These are phyloP conservation scores for Urocitellus parryii DNA, from an alignment of 2,113 vertebrate genomes.

Conservation along the genomic window DNA sequence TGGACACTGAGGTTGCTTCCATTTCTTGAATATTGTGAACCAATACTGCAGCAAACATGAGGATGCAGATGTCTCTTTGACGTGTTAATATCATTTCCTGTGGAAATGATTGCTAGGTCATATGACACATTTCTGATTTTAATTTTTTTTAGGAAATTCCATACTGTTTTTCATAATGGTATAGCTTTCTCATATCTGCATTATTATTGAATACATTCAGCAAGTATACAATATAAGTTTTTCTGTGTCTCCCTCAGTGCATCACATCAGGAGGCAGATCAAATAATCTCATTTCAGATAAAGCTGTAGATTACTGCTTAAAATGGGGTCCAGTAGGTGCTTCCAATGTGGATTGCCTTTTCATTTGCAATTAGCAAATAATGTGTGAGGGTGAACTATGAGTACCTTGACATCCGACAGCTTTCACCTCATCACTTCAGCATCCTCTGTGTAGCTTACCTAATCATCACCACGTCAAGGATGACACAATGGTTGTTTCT, in stretches of 20 bases:
- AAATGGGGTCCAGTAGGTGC: not conserved
- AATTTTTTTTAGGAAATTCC: not conserved
- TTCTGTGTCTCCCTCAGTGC: not conserved
- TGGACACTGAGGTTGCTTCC: not conserved
- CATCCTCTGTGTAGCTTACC: not conserved
- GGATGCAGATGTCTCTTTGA: not conserved
- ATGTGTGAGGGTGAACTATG: not conserved
- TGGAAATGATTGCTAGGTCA: not conserved
- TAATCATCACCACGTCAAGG: not conserved
- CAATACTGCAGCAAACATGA: not conserved
- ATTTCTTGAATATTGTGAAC: not conserved
- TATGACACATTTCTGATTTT: not conserved
- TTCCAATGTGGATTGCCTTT: not conserved
- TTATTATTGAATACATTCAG: not conserved
- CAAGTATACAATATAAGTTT: not conserved
- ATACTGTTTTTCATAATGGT: not conserved
- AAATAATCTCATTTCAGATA: constrained; percentile 7
- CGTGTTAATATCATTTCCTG: not conserved
- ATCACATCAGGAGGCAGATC: not conserved
- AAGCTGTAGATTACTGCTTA: not conserved
- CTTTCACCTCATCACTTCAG: not conserved
- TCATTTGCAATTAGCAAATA: not conserved
- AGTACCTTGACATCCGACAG: not conserved
- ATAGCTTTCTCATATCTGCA: constrained; percentile 4
- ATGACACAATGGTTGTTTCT: not conserved